These are phyloP conservation scores for Synanceia verrucosa DNA, from an alignment of 2,797 vertebrate species.

Conservation along the genomic window DNA sequence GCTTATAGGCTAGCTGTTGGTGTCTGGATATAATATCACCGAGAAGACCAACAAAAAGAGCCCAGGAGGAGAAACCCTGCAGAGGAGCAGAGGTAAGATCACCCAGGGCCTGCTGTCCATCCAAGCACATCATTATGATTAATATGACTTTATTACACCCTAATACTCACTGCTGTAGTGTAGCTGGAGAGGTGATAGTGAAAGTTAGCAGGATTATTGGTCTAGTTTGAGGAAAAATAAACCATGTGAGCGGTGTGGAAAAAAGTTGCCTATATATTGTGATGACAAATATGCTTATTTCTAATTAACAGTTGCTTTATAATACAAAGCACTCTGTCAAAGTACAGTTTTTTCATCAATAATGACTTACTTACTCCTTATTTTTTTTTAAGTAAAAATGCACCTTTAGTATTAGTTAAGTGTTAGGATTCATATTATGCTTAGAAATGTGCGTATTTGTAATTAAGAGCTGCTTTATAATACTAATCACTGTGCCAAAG, in stretches of 20 bases:
- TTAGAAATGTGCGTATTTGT: no score
- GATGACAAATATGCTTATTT: no score
- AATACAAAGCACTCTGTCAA: neutral
- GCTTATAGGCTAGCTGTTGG: neutral
- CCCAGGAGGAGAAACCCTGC: neutral
- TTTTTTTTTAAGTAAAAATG: no score
- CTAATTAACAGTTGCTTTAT: neutral
- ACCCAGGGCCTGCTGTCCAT: neutral
- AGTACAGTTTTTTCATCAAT: neutral
- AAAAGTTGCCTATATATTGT: no score
- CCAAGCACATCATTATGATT: neutral
- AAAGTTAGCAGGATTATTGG: neutral
- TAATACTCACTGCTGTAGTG: no score
- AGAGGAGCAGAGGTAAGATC: constrained; percentile 55
- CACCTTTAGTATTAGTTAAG: no score
- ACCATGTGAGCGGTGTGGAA: neutral
- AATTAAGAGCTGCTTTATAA: no score
- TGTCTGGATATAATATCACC: neutral
- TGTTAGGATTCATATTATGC: no score
- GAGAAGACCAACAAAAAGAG: neutral
- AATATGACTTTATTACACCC: neutral
- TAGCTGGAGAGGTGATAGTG: neutral
- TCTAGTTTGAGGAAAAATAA: no score
- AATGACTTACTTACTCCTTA: no score
- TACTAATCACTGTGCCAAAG: no score